A percentile compares a stretch with the other conserved stretches of the same genome.
Conservation (phyloP, 2,113 vertebrate genomes). For the Prunella himalayana region DNA sequence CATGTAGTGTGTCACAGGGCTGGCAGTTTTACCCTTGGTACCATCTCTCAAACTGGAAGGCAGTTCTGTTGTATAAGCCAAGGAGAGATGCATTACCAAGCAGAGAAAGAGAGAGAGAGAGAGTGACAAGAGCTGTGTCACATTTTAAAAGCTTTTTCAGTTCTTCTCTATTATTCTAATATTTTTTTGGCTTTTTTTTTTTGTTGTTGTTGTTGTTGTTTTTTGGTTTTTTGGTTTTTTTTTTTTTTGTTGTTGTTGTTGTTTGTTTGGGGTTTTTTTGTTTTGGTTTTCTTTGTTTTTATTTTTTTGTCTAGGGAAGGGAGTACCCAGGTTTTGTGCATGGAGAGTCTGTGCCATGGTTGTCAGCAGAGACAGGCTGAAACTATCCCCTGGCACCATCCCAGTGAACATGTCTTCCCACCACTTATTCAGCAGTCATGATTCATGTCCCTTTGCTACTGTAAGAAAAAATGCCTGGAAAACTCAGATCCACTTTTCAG, state of each 20-base stretch:
- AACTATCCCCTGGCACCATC: background rate
- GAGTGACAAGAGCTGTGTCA: background rate
- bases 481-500: background rate
- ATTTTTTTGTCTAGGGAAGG: background rate
- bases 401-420: background rate
- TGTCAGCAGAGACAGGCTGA: background rate
- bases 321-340: background rate
- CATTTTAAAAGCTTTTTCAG: background rate
- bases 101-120: background rate
- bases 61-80: background rate
- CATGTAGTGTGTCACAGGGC: background rate
- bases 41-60: background rate
- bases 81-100: background rate
- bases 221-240: too few relatives aligned
- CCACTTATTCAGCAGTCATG: background rate
- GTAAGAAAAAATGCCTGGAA: background rate
- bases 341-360: background rate
- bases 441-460: background rate
- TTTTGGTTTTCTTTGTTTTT: too few relatives aligned
- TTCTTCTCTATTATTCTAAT: background rate
- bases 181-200: background rate
- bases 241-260: background rate
- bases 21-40: background rate
- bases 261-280: too few relatives aligned
- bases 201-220: background rate